A percentile compares a stretch with the other conserved stretches of the same genome.
These are phyloP conservation scores for Samia ricini DNA, from an alignment of 1,140 invertebrate genomes.

Conservation along the genomic window DNA sequence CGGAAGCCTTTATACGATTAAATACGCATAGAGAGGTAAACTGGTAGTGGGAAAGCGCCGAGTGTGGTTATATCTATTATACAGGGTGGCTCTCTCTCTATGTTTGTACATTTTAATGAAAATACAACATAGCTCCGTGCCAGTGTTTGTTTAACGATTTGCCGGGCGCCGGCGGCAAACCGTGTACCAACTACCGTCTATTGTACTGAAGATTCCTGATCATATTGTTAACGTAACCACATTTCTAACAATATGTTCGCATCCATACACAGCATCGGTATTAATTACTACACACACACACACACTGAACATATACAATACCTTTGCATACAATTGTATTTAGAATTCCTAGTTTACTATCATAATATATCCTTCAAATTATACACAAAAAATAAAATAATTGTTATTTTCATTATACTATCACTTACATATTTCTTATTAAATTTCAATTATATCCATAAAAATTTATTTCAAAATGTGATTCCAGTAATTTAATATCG, in stretches of 20 bases:
- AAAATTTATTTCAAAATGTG: too few species aligned
- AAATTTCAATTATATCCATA: too few species aligned
- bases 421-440: too few species aligned
- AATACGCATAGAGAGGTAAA: background rate
- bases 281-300: background rate
- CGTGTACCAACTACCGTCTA: background rate
- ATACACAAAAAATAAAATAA: too few species aligned
- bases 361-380: too few species aligned
- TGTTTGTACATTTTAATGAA: slow-evolving; percentile 49
- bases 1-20: too few species aligned
- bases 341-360: too few species aligned
- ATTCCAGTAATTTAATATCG: too few species aligned
- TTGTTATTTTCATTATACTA: too few species aligned
- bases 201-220: background rate
- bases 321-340: background rate
- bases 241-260: background rate
- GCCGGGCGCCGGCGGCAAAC: background rate
- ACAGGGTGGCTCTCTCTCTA: slow-evolving; percentile 24
- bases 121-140: slow-evolving; percentile 37
- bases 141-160: slow-evolving; percentile 26
- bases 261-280: background rate
- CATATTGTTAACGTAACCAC: background rate
- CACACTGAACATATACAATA: background rate
- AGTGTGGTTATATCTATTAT: slow-evolving; percentile 4
- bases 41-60: background rate